Base-by-base conservation (phyloP, 2,797 vertebrate genomes). In the Peromyscus attwateri region DNA sequence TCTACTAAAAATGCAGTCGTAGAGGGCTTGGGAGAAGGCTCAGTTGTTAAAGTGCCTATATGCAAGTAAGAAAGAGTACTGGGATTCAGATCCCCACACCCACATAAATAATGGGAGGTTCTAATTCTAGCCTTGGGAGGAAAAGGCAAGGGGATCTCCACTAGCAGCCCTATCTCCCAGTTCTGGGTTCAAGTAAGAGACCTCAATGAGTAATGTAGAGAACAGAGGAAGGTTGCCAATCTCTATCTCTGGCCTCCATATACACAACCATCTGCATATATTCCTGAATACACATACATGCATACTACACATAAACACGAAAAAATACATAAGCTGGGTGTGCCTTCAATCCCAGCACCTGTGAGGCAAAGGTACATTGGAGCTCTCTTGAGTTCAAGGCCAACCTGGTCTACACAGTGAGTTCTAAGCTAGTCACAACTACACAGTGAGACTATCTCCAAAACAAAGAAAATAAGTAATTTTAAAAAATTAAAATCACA, bases 401-500 rank as follows among this genome's bases (percentile, higher is more conserved):
- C 83, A 85, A n/a, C 21, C 12, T 85, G 62, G 21, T 68, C 64
- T 52, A 52, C 64, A 68, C 1, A 85, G 31, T 85, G 64, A 49
- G 13, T 70, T 70, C 43, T 19, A 70, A 52, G 43, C 46, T 70
- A 52, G 43, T 8, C 43, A 85, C 12, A 85, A 4, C 21, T 85
- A n/a, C 83, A 85, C 7, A n/a, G 6, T 70, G 6, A 85, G 19
- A 27, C 43, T 31, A 43, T 68, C 31, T n/a, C 31, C 31, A 49
- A 49, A 66, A 19, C 37, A 83, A 68, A 71, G 13, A 57, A 87
- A 55, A 37, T 12, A 73, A 88, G n/a, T 31, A 85, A 49, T 70
- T 85, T 85, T 57, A 21, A 73, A 87, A 87, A 57, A 57, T 57
- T 40, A 70, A 91, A 95, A 97, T 76, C 29, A 7, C 43, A 81